Evolutionary conservation across 1,140 invertebrate genomes (phyloP), one percentile per base, ranked within the genome.

Genomic region (Drosophila sproati): DNA sequence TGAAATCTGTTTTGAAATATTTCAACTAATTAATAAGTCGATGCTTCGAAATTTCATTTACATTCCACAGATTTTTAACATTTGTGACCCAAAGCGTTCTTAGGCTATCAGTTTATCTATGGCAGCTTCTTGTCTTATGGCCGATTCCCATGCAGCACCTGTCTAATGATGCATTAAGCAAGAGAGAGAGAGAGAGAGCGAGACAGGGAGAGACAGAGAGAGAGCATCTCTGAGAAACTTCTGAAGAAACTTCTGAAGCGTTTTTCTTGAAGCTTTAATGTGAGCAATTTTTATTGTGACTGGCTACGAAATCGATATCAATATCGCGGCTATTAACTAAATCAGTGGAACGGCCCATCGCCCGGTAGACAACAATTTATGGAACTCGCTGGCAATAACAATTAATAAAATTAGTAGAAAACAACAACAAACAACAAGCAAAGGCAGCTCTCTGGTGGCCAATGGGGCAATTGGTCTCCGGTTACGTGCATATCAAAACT

Each of bases 271-370:
- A 54, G 66, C 66, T 62, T 86, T 80, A 78, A 85, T 85, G 81
- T 85, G 81, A 85, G 81, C 81, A 80, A 85, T 85, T 85, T 74
- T 85, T 85, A 85, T 85, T 85, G 67, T 87, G 66, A 31, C 77
- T 67, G n/a, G 82, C 82, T 75, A 85, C 75, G 82, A 73, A 88
- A 87, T 88, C 80, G 83, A 87, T 87, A 87, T 80, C 73, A 78
- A 68, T 83, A 88, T 88, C 80, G 67, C 80, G 80, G 85, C 85
- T 77, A 87, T 87, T 87, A 87, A 87, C 85, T 69, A 87, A 87
- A 87, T 87, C 83, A 83, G 83, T 87, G 82, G 64, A 86, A 79
- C 83, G 68, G 50, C 79, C 79, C 73, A 86, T 78, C 82, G 63
- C 54, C 43, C 57, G 57, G 63, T 72, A 64, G 39, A 55, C 70